Percentiles rank a stretch among this genome's conserved stretches.
Evolutionary conservation across 1,140 invertebrate genomes (phyloP).

Genomic region (Dendrolimus kikuchii): DNA sequence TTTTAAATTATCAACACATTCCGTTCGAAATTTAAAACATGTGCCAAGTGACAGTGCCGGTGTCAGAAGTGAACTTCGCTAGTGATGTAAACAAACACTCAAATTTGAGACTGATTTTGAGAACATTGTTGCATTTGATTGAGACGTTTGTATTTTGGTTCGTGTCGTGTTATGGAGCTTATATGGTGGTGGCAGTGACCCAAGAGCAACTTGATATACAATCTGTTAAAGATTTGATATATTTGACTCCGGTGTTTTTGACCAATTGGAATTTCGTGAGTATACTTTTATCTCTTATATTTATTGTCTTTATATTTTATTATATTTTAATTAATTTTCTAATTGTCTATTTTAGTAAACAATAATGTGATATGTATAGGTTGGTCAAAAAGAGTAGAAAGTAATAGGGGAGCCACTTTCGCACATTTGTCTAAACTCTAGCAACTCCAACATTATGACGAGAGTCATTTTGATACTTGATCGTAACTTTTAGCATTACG

Average conservation of each 20-base stretch:
- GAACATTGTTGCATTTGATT: constrained; percentile 6
- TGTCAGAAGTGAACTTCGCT: not conserved
- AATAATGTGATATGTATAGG: no score
- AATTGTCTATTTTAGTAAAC: no score
- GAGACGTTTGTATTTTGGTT: constrained; percentile 7
- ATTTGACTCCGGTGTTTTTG: constrained; percentile 22
- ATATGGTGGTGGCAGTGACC: constrained; percentile 12
- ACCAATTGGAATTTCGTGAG: constrained; percentile 53
- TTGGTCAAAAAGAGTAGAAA: no score
- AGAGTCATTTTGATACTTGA: no score
- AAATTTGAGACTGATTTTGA: not conserved
- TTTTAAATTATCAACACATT: no score
- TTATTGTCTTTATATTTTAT: not conserved
- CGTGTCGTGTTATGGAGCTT: constrained; percentile 4
- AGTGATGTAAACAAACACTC: not conserved
- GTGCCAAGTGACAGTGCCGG: no score
- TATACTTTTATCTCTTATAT: constrained; percentile 8
- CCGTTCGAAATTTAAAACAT: no score
- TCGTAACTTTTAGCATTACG: no score
- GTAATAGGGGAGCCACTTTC: no score
- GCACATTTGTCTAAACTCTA: no score
- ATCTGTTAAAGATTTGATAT: constrained; percentile 15
- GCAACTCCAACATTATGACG: no score
- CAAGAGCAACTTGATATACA: constrained; percentile 11
- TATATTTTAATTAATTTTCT: not conserved